Evolutionary conservation across 2,888 invertebrate genomes (phyloP).

Genomic region (Unio pictorum): DNA sequence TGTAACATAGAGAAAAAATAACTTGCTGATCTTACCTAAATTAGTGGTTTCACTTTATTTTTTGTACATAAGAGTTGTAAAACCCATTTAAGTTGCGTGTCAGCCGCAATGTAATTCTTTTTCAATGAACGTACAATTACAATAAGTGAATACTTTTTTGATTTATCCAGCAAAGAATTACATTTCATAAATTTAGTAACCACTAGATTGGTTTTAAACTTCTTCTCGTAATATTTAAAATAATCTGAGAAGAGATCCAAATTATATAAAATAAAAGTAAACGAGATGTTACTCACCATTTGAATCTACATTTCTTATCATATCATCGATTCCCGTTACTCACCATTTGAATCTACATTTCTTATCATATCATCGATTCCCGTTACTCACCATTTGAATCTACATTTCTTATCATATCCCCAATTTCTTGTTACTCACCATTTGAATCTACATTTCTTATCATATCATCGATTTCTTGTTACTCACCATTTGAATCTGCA

Average conservation of each 20-base stretch:
- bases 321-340: slow-evolving; percentile 53
- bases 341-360: slow-evolving; percentile 55
- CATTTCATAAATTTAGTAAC: too few species aligned
- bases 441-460: slow-evolving; percentile 64
- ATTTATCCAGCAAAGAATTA: too few species aligned
- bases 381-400: slow-evolving; percentile 42
- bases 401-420: slow-evolving; percentile 64
- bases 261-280: background rate
- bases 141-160: too few species aligned
- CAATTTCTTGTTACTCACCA: slow-evolving; percentile 46
- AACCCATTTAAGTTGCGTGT: too few species aligned
- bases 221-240: too few species aligned
- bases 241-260: background rate
- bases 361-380: slow-evolving; percentile 65
- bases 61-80: too few species aligned
- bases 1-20: too few species aligned
- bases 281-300: slow-evolving; percentile 45
- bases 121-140: too few species aligned
- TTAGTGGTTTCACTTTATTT: too few species aligned
- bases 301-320: slow-evolving; percentile 64
- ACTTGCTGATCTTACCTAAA: too few species aligned
- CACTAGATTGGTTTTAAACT: too few species aligned
- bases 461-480: slow-evolving; percentile 62
- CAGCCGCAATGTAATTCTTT: too few species aligned
- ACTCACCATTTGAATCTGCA: slow-evolving; percentile 50